Conservation (phyloP, 1,140 invertebrate species). For the Drosophila hydei region DNA sequence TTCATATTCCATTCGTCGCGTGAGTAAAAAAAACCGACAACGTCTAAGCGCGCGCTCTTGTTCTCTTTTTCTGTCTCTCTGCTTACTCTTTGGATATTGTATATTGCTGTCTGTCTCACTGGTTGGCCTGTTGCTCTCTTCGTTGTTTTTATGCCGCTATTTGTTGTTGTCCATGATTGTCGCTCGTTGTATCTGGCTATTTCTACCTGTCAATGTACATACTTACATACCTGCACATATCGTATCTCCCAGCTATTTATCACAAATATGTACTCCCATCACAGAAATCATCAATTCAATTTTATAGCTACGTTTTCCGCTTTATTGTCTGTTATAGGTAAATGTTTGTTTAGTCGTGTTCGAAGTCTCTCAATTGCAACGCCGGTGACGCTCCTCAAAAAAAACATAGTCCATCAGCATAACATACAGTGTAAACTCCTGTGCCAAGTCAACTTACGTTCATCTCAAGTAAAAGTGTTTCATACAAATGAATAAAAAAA, state of each 20-base stretch:
- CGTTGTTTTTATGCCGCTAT: constrained; percentile 50
- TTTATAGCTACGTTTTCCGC: constrained; percentile 35
- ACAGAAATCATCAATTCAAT: constrained; percentile 58
- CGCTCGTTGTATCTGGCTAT: constrained; percentile 51
- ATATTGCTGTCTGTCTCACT: neutral
- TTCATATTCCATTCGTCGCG: constrained; percentile 55
- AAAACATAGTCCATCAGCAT: constrained; percentile 2
- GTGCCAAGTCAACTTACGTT: constrained; percentile 6
- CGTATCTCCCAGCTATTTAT: constrained; percentile 32
- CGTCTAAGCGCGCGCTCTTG: constrained; percentile 17
- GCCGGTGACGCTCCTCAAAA: constrained; percentile 40
- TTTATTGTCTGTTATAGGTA: constrained; percentile 36
- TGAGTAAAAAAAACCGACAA: constrained; percentile 57
- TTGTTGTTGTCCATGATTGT: constrained; percentile 60
- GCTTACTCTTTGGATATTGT: neutral
- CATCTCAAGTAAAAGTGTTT: constrained; percentile 48
- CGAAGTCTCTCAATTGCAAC: constrained; percentile 45
- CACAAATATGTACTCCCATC: constrained; percentile 41
- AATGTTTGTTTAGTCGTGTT: constrained; percentile 64
- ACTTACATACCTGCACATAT: constrained; percentile 18
- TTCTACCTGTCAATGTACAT: constrained; percentile 52
- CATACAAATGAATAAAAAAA: constrained; percentile 19
- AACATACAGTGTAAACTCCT: constrained; percentile 9
- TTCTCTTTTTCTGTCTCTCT: constrained; percentile 3
- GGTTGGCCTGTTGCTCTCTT: constrained; percentile 25